Evolutionary conservation across 2,113 vertebrate genomes (phyloP), one percentile per base, ranked within the genome.

Genomic region (Chlamydotis undulata): DNA sequence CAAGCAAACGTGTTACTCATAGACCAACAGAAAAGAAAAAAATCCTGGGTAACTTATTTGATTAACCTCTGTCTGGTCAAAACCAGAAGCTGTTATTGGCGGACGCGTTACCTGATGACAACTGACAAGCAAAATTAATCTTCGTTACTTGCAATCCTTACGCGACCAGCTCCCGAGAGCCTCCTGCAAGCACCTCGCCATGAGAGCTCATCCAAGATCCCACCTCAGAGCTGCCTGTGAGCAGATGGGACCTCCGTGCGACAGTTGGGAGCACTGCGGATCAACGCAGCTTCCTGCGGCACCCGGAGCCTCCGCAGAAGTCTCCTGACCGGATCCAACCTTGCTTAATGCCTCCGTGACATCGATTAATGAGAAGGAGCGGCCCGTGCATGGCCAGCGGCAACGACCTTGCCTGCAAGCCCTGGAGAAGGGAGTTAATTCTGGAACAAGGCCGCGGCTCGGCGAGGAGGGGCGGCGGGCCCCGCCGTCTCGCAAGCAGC

Each of bases 331-430:
- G 31, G 39, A 14, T 68, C 39, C 71, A 45, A 60, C 65, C 53
- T 57, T 17, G 81, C 73, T 59, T 10, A 26, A 77, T 93, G 43
- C 70, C 59, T n/a, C 31, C 0, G 2, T 43, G 85, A 85, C 90
- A 86, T 50, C 5, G 63, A 96, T 93, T 85, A 93, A 96, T 76
- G 84, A 91, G 52, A 19, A 53, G 89, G 67, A 85, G 88, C 86
- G 50, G 37, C 13, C 22, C 6, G 39, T 9, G 50, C 74, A 37
- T 59, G 93, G 87, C 87, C 87, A 87, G 87, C 94, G 57, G 84
- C 87, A 61, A 70, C 2, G 87, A 79, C 95, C 96, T 96, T 96
- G 89, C 83, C 78, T 85, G 57, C 70, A 57, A 84, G 87, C 74
- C 88, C 86, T 90, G 69, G 89, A 37, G 10, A 12, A 70, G 28